Conservation (phyloP, 2,113 vertebrate genomes). For the Neolamprologus falcicula region DNA sequence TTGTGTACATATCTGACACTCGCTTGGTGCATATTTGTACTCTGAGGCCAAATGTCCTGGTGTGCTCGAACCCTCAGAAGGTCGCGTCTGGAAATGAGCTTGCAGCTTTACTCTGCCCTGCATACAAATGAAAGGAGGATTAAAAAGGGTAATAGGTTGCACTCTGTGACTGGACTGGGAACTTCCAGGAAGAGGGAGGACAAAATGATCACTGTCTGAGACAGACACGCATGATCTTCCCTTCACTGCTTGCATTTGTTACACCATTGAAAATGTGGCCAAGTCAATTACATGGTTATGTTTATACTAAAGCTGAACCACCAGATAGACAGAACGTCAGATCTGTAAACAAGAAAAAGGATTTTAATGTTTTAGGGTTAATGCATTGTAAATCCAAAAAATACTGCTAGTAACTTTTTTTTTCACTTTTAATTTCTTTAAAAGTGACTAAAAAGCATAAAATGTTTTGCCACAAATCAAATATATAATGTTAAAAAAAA, state of each 20-base stretch:
- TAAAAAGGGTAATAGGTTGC: not conserved
- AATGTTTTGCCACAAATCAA: not conserved
- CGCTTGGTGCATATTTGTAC: not conserved
- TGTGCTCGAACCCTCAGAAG: not conserved
- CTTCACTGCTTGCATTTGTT: not conserved
- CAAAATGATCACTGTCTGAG: not conserved
- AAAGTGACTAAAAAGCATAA: not conserved
- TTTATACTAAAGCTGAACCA: not conserved
- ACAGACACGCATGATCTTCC: not conserved
- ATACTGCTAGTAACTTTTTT: not conserved
- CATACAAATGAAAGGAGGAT: conserved; percentile 14
- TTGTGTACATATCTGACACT: not conserved
- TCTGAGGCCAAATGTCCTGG: not conserved
- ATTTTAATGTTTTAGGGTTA: not conserved
- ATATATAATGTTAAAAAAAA: not conserved
- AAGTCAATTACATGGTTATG: not conserved
- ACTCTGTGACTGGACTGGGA: not conserved
- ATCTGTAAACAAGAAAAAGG: not conserved
- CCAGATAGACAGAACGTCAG: not conserved
- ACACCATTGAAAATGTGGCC: not conserved
- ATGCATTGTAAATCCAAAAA: not conserved
- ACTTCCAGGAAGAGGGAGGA: conserved; percentile 12
- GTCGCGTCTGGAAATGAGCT: not conserved
- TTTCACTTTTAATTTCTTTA: not conserved
- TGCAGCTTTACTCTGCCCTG: not conserved